phyloP scores from a whole-genome alignment of 2,888 invertebrate genomes.

The Conus canariensis region DNA sequence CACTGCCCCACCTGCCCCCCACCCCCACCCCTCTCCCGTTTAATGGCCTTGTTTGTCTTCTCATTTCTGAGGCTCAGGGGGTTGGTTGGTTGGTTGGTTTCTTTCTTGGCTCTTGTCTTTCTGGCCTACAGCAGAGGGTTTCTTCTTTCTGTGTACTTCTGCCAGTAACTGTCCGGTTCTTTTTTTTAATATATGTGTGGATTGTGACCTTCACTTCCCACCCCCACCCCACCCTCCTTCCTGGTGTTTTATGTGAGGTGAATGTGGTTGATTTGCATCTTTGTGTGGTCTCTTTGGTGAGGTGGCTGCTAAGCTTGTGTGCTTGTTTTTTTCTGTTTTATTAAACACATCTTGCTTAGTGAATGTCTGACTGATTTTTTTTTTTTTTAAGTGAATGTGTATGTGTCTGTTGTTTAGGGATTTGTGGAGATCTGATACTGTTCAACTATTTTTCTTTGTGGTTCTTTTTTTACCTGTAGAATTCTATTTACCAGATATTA shows the following conservation, averaged over 20 bases:
- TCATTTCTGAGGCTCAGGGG: not conserved
- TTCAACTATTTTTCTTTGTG: no score
- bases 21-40: not conserved
- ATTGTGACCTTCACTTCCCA: not conserved
- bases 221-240: not conserved
- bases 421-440: no score
- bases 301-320: not conserved
- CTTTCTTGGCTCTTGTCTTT: no score
- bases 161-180: no score
- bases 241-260: not conserved
- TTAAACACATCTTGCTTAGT: no score
- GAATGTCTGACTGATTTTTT: no score
- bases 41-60: not conserved
- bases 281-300: not conserved
- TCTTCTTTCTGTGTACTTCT: not conserved
- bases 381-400: no score
- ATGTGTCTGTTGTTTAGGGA: no score
- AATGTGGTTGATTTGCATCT: not conserved
- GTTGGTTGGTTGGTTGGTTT: not conserved
- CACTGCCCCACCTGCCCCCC: not conserved
- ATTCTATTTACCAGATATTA: no score
- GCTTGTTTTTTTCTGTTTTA: not conserved
- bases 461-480: no score
- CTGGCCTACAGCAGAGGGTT: not conserved
- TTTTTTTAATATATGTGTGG: not conserved